Evolutionary conservation across 2,113 vertebrate species (phyloP), one percentile per base, ranked within the genome.

Genomic region (Egretta garzetta): DNA sequence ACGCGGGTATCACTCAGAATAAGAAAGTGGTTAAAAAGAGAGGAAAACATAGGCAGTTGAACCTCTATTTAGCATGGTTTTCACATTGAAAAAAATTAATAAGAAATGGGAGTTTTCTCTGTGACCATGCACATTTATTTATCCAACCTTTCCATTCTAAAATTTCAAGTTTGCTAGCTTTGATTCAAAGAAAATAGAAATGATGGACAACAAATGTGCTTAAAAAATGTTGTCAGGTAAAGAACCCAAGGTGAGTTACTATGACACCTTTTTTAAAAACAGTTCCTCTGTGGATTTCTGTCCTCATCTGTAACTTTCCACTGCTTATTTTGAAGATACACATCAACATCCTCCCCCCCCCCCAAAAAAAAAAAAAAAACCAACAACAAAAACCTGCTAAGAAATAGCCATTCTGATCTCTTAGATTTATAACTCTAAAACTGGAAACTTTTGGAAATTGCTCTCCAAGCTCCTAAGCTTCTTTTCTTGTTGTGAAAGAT

Each of bases 251-350:
- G 56, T 50, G 90, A 92, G 9, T 27, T 24, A 76, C 23, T 24
- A 13, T 80, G 7, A 67, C 1, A 2, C 10, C 20, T 72, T 56
- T 73, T 47, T 30, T 16, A 86, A 47, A 84, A 88, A 53, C 70
- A 59, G 20, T 30, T 86, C 30, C 27, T 84, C 47, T 80, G 22
- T 70, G 45, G 24, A 86, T 89, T 90, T 96, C 41, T n/a, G 26
- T 83, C 45, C 19, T 93, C 76, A 84, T 21, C 45, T 50, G 15
- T 62, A 45, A 74, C 93, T 97, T 88, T 70, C 39, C 32, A 81
- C 23, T 62, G 19, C 59, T 84, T 26, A 58, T 87, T 91, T 95
- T 96, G 84, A 90, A 94, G 70, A 83, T 76, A 60, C 39, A 63
- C 17, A 50, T 37, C 19, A 84, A 86, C 19, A 64, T 1, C 14